Evolutionary conservation across 1,140 invertebrate genomes (phyloP), one percentile per base, ranked within the genome.

Genomic region (Orchestia grillus): DNA sequence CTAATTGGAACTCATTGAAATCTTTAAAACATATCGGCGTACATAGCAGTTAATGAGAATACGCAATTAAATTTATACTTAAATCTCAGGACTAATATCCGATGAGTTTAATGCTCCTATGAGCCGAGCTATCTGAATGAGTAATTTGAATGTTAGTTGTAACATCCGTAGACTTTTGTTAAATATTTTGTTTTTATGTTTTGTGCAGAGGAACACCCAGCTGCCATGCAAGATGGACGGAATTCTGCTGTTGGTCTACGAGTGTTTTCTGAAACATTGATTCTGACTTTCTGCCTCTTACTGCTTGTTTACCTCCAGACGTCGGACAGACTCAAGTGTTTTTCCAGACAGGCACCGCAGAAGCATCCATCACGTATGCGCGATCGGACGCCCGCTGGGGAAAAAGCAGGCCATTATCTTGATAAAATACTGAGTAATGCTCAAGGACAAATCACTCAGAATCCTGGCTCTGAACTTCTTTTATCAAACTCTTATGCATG

Each of bases 151-250:
- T 77, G 62, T 77, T 36, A 77, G 62, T 15, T 77, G 11, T 77
- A 77, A 77, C 11, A 23, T 77, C 62, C 62, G 62, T 15, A 77
- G 62, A 77, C 36, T 90, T 41, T 90, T 36, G 28, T 41, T 42
- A 3, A 41, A 1, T 16, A 90, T 36, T 90, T 28, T 90, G 43
- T 28, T 19, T 43, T 42, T 3, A 42, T 42, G 28, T 94, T 94
- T 62, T 40, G 96, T 96, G n/a, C 97, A 98, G 98, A 98, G 44
- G 98, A 98, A 96, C 98, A 98, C 97, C 98, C 98, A 40, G 98
- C 98, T 19, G 98, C 98, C n/a, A 98, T 98, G 98, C 98, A 98
- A 97, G 98, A 98, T 96, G 98, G 98, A 15, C 92, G 92, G 11
- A 94, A 94, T 47, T 94, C 92, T 23, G 92, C 44, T 8, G 41